Percentiles rank a stretch among this genome's conserved stretches.
These are phyloP conservation scores for Silurus meridionalis DNA, from an alignment of 2,113 vertebrate genomes.

Conservation along the genomic window DNA sequence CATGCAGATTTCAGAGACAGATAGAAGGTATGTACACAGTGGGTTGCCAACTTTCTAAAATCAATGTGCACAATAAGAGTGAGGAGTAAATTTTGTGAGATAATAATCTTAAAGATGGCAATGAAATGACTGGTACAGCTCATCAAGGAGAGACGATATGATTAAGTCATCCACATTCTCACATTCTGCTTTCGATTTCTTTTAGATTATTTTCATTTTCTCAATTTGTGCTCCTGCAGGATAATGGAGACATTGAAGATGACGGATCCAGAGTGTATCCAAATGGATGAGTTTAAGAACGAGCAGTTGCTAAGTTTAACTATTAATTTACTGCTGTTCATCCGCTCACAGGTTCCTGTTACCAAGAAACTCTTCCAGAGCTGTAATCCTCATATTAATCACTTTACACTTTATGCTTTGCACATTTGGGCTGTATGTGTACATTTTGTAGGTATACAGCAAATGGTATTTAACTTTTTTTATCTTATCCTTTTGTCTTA, in stretches of 20 bases:
- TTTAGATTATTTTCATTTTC: background rate
- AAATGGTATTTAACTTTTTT: constrained; percentile 7
- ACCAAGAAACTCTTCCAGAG: constrained; percentile 71
- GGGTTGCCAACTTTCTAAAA: background rate
- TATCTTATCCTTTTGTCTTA: constrained; percentile 44
- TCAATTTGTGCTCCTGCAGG: constrained; percentile 14
- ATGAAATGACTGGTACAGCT: background rate
- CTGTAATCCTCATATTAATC: constrained; percentile 61
- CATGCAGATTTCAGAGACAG: constrained; percentile 57
- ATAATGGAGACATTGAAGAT: constrained; percentile 59
- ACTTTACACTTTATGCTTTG: background rate
- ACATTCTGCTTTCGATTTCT: background rate
- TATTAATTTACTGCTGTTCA: constrained; percentile 68
- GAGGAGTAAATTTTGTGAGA: background rate
- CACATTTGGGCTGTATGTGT: background rate
- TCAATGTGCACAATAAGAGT: background rate
- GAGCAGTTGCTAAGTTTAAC: constrained; percentile 71
- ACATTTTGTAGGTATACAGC: background rate
- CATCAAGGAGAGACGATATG: background rate
- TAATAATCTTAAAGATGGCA: background rate
- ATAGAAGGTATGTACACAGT: constrained; percentile 55
- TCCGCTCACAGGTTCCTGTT: constrained; percentile 72
- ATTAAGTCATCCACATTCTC: background rate
- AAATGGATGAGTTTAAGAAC: constrained; percentile 71
- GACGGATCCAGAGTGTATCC: constrained; percentile 66